Percentiles rank a stretch among this genome's conserved stretches.
These are phyloP conservation scores for Trematomus loennbergii DNA, from an alignment of 2,113 vertebrate genomes.

Conservation along the genomic window DNA sequence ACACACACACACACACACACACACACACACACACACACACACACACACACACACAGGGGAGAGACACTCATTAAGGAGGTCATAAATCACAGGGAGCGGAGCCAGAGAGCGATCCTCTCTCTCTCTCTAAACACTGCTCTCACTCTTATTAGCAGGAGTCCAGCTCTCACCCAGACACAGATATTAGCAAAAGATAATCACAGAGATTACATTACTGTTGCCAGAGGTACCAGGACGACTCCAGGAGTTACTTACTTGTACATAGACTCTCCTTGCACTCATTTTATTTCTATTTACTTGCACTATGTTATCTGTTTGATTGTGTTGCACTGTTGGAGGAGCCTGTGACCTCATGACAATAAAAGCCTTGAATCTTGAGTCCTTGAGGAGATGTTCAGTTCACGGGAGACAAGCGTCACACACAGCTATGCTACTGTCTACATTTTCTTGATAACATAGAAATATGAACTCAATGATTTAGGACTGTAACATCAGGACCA, in stretches of 20 bases:
- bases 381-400: too few relatives aligned
- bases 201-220: conserved; percentile 54
- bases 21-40: conserved; percentile 29
- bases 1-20: conserved; percentile 29
- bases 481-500: background rate
- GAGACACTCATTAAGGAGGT: conserved; percentile 76
- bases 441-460: too few relatives aligned
- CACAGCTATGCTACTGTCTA: too few relatives aligned
- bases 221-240: conserved; percentile 47
- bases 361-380: too few relatives aligned
- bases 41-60: conserved; percentile 36
- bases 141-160: conserved; percentile 72
- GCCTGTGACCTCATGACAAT: too few relatives aligned
- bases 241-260: background rate
- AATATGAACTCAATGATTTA: background rate
- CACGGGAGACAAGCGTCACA: too few relatives aligned
- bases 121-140: conserved; percentile 78
- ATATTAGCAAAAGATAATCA: conserved; percentile 65
- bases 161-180: conserved; percentile 60
- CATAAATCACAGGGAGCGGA: conserved; percentile 75
- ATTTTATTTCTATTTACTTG: too few relatives aligned
- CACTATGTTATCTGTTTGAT: too few relatives aligned
- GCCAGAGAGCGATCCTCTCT: conserved; percentile 73
- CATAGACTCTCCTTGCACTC: too few relatives aligned
- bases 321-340: too few relatives aligned